Evolutionary conservation across 2,888 invertebrate genomes (phyloP).

Genomic region (Plebejus melissa): DNA sequence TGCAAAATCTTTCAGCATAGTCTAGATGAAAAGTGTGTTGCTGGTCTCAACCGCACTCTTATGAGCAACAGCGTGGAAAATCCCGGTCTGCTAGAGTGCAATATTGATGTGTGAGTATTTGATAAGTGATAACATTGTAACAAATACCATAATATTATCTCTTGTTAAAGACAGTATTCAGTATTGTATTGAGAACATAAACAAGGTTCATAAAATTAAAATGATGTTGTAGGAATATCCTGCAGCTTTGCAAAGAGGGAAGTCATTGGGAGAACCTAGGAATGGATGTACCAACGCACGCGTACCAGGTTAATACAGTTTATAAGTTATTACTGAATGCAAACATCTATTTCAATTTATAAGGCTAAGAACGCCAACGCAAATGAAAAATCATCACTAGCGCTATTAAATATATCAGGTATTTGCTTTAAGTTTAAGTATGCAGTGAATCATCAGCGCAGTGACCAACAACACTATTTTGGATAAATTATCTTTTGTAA

Average conservation of each 20-base stretch:
- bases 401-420: too few species aligned
- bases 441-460: too few species aligned
- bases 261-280: constrained; percentile 85
- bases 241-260: constrained; percentile 86
- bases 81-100: constrained; percentile 86
- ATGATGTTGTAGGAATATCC: constrained; percentile 70
- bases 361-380: too few species aligned
- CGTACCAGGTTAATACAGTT: constrained; percentile 70
- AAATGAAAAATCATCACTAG: too few species aligned
- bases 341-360: too few species aligned
- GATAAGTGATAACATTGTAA: not conserved
- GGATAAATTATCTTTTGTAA: not conserved
- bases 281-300: constrained; percentile 83
- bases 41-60: constrained; percentile 83
- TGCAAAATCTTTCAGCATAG: constrained; percentile 60
- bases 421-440: too few species aligned
- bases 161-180: too few species aligned
- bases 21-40: constrained; percentile 79
- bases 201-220: not conserved
- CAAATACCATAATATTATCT: not conserved
- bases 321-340: too few species aligned
- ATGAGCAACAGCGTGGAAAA: constrained; percentile 83
- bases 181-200: too few species aligned
- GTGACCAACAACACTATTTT: too few species aligned
- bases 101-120: constrained; percentile 84